phyloP scores from a whole-genome alignment of 2,888 invertebrate species.

The Drosophila vallismaia region DNA sequence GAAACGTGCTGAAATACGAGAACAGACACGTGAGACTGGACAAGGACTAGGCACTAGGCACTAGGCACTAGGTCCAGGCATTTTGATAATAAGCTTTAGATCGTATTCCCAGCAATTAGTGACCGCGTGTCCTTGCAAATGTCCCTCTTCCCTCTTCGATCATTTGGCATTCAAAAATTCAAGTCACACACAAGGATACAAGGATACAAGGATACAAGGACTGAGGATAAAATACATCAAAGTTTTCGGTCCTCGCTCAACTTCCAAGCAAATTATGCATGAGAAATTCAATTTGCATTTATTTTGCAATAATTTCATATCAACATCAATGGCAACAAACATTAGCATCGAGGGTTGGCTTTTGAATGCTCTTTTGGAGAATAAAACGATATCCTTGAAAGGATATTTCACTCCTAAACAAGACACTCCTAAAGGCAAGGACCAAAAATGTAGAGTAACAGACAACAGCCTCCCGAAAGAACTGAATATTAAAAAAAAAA shows the following conservation, averaged over 20 bases:
- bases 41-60: too few species aligned
- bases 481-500: slow-evolving; percentile 3
- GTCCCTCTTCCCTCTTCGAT: slow-evolving; percentile 5
- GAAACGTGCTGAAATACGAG: slow-evolving; percentile 75
- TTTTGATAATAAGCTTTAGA: slow-evolving; percentile 21
- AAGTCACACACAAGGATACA: slow-evolving; percentile 57
- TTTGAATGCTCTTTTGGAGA: too few species aligned
- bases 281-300: slow-evolving; percentile 79
- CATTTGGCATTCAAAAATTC: slow-evolving; percentile 68
- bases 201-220: slow-evolving; percentile 10
- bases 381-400: too few species aligned
- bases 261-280: slow-evolving; percentile 77
- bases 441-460: slow-evolving; percentile 19
- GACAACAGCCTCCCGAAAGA: slow-evolving; percentile 32
- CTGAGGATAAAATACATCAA: slow-evolving; percentile 61
- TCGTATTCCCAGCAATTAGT: slow-evolving; percentile 24
- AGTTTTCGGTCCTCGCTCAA: slow-evolving; percentile 57
- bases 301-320: slow-evolving; percentile 79
- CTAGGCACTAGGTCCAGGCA: neutral
- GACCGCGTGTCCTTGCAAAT: neutral
- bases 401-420: too few species aligned
- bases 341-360: too few species aligned
- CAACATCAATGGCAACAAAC: slow-evolving; percentile 37
- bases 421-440: too few species aligned
- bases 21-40: slow-evolving; percentile 27